These are phyloP conservation scores for Drosophila prosaltans DNA, from an alignment of 1,140 invertebrate species.

Conservation along the genomic window DNA sequence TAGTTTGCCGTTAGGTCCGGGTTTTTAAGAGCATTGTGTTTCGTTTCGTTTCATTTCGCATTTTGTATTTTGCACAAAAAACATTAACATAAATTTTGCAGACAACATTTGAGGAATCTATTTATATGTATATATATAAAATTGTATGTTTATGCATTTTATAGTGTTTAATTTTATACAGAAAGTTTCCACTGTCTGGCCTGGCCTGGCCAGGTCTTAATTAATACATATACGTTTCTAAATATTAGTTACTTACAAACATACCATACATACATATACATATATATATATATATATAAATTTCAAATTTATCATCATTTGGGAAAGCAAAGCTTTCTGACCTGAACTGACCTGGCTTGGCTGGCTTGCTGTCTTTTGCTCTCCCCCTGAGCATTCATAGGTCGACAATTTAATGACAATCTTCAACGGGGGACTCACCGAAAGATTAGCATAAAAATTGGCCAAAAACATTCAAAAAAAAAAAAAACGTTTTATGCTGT, in stretches of 20 bases:
- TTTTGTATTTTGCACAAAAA: neutral
- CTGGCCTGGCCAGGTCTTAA: conserved; percentile 12
- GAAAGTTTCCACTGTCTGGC: conserved; percentile 19
- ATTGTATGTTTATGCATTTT: conserved; percentile 18
- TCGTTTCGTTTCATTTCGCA: neutral
- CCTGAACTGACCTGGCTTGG: conserved; percentile 23
- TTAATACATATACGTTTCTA: neutral
- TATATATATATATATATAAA: neutral
- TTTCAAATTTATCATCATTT: conserved; percentile 11
- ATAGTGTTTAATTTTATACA: conserved; percentile 27
- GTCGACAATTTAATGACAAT: conserved; percentile 34
- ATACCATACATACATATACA: neutral
- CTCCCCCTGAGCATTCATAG: neutral
- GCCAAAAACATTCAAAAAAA: neutral
- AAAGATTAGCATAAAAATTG: conserved; percentile 63
- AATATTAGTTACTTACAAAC: conserved; percentile 4
- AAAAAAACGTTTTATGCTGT: too few species aligned
- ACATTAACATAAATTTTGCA: conserved; percentile 48
- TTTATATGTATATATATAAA: neutral
- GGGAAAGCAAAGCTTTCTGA: conserved; percentile 21
- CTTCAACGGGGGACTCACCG: conserved; percentile 61
- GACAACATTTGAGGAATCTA: conserved; percentile 35
- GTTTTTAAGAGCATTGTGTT: conserved; percentile 17
- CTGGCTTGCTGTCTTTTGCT: neutral
- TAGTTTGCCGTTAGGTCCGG: conserved; percentile 27